Conservation (phyloP, 2,113 vertebrate genomes). For the Grus americana region DNA sequence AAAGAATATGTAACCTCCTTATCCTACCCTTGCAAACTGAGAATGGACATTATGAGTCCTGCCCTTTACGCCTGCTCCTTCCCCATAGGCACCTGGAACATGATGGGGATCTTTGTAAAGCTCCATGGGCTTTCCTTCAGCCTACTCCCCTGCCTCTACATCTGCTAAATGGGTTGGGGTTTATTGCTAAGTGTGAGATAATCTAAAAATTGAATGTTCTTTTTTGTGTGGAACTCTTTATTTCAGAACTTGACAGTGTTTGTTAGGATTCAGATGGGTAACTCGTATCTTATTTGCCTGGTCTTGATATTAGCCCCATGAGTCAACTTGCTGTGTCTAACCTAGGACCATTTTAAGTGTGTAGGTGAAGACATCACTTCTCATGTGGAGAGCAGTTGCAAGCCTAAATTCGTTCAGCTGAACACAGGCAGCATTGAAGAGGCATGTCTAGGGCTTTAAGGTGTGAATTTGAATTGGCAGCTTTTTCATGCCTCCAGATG, state of each 20-base stretch:
- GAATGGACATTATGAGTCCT: neutral
- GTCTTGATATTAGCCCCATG: neutral
- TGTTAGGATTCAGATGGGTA: neutral
- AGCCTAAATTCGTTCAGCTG: neutral
- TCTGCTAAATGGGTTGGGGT: neutral
- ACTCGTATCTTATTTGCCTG: neutral
- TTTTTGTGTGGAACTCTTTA: accelerated
- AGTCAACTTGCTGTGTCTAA: neutral
- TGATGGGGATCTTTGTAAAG: neutral
- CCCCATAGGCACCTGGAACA: neutral
- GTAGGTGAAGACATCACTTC: neutral
- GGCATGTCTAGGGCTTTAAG: neutral
- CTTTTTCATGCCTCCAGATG: neutral
- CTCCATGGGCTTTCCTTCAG: neutral
- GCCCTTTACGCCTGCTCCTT: neutral
- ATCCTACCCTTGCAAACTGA: neutral
- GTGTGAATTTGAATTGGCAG: neutral
- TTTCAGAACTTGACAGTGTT: neutral
- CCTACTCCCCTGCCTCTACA: neutral
- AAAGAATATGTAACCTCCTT: neutral
- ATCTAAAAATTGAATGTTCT: neutral
- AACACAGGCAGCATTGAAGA: neutral
- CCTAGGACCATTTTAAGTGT: neutral
- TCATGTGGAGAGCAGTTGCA: neutral
- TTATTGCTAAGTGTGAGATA: neutral